Conservation (phyloP, 2,113 vertebrate species). For the Tragelaphus strepsiceros region DNA sequence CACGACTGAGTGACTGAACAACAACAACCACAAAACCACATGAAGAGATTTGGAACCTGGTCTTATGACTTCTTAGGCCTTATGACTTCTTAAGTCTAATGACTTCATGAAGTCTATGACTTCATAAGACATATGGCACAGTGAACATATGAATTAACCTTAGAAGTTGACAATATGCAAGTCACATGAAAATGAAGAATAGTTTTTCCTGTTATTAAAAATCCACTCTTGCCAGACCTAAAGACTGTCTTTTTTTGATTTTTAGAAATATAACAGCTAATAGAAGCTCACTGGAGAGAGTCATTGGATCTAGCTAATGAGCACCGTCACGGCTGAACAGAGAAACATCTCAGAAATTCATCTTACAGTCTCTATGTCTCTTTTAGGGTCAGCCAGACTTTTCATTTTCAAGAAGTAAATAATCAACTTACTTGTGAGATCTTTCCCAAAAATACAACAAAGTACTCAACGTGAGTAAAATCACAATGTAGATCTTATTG, state of each 20-base stretch:
- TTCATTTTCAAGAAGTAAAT: background rate
- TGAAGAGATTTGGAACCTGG: background rate
- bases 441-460: background rate
- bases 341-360: background rate
- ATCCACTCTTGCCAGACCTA: background rate
- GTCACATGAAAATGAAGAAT: background rate
- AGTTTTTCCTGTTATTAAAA: background rate
- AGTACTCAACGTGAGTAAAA: background rate
- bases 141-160: background rate
- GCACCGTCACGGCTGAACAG: background rate
- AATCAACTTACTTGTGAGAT: background rate
- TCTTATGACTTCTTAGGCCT: background rate
- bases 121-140: background rate
- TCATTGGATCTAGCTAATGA: background rate
- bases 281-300: background rate
- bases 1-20: background rate
- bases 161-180: background rate
- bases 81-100: background rate
- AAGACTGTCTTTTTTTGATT: background rate
- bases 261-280: background rate
- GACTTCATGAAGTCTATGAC: background rate
- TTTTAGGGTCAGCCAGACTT: background rate
- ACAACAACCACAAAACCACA: background rate
- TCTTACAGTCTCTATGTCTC: background rate
- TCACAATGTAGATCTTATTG: background rate